These are phyloP conservation scores for Acleris holmiana DNA, from an alignment of 2,888 invertebrate species.

Conservation along the genomic window DNA sequence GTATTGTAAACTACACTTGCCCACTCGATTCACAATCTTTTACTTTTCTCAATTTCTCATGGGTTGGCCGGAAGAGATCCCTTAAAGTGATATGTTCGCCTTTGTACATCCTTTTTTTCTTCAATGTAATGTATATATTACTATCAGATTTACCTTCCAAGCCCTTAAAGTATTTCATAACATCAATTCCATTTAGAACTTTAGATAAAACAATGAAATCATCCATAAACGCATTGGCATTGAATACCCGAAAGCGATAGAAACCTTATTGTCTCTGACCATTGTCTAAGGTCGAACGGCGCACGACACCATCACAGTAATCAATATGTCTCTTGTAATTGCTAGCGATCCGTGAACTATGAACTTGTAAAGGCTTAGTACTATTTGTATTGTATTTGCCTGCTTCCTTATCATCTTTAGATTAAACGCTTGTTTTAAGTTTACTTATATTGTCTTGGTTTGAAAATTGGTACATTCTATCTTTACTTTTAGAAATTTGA, in stretches of 20 bases:
- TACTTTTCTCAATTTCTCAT: too few species aligned
- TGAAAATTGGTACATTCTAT: too few species aligned
- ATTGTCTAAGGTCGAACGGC: slow-evolving; percentile 46
- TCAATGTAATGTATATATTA: too few species aligned
- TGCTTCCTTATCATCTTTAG: not conserved
- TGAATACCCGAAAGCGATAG: slow-evolving; percentile 8
- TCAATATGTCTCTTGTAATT: slow-evolving; percentile 56
- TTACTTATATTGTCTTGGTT: not conserved
- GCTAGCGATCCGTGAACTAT: slow-evolving; percentile 57
- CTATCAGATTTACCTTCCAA: too few species aligned
- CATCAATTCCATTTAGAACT: not conserved
- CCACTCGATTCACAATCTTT: too few species aligned
- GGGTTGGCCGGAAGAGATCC: too few species aligned
- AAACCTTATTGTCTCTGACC: slow-evolving; percentile 14
- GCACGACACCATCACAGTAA: slow-evolving; percentile 48
- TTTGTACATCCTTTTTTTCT: too few species aligned
- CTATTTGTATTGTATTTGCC: not conserved
- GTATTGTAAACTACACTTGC: too few species aligned
- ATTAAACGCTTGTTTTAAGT: not conserved
- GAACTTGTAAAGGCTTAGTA: slow-evolving; percentile 53
- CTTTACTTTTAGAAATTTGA: too few species aligned
- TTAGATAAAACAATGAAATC: not conserved
- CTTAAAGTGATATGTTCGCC: too few species aligned
- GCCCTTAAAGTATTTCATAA: too few species aligned
- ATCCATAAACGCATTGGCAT: slow-evolving; percentile 18